Conservation (phyloP, 2,113 vertebrate species). For the Podilymbus podiceps region DNA sequence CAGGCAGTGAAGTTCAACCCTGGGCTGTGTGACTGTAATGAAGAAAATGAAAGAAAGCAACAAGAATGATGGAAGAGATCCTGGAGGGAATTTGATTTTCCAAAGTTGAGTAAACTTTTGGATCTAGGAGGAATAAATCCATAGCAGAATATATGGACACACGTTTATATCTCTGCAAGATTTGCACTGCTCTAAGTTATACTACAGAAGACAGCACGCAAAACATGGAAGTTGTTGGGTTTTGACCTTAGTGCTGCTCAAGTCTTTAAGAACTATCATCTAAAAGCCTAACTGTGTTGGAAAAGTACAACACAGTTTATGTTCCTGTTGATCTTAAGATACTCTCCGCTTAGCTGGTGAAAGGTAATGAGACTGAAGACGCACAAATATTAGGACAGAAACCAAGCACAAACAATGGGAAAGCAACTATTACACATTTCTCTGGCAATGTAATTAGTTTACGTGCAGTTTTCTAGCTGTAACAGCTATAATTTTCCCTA, state of each 20-base stretch:
- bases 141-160: neutral
- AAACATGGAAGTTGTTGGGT: neutral
- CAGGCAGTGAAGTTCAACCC: neutral
- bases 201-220: neutral
- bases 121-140: neutral
- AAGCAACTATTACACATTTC: slow-evolving; percentile 11
- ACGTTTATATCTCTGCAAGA: neutral
- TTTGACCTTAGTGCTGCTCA: neutral
- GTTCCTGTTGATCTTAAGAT: neutral
- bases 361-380: neutral
- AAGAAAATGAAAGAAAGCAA: neutral
- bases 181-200: neutral
- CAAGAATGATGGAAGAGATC: neutral
- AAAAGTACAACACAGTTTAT: neutral
- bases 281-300: neutral
- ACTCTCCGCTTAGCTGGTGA: neutral
- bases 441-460: neutral
- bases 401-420: neutral
- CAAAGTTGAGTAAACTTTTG: neutral
- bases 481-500: neutral
- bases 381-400: neutral
- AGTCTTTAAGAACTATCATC: neutral
- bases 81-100: neutral
- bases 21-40: neutral
- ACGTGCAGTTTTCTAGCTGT: neutral